phyloP scores from a whole-genome alignment of 2,113 vertebrate genomes.

The Hippopotamus amphibius region DNA sequence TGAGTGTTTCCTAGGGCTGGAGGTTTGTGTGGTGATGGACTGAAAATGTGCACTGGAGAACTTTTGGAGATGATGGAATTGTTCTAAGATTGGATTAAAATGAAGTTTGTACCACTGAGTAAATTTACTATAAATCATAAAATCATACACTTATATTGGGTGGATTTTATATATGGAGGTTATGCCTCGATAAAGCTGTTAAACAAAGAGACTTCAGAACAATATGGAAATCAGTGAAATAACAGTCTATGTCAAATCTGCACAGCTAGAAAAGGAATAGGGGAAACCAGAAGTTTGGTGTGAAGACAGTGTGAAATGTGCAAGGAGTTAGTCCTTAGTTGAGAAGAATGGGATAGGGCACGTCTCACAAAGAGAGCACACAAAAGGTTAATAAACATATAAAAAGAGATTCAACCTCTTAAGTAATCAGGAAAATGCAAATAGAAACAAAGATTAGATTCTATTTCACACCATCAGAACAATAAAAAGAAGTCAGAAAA shows the following conservation, averaged over 20 bases:
- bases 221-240: not conserved
- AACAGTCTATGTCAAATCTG: not conserved
- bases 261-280: not conserved
- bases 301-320: not conserved
- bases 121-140: slow-evolving; percentile 25
- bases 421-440: slow-evolving; percentile 48
- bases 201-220: not conserved
- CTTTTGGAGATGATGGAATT: not conserved
- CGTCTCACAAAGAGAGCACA: not conserved
- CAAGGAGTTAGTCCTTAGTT: not conserved
- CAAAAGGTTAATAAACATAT: not conserved
- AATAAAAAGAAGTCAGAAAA: slow-evolving; percentile 20
- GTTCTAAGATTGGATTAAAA: slow-evolving; percentile 25
- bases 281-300: not conserved
- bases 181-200: not conserved
- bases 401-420: not conserved
- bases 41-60: not conserved
- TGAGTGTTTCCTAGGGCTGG: no score
- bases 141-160: not conserved
- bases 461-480: not conserved
- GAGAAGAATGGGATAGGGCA: not conserved
- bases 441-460: slow-evolving; percentile 24
- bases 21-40: no score
- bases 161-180: not conserved
- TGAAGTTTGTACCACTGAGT: not conserved